Conservation (phyloP, 1,140 invertebrate genomes). For the Gryon sp. region DNA sequence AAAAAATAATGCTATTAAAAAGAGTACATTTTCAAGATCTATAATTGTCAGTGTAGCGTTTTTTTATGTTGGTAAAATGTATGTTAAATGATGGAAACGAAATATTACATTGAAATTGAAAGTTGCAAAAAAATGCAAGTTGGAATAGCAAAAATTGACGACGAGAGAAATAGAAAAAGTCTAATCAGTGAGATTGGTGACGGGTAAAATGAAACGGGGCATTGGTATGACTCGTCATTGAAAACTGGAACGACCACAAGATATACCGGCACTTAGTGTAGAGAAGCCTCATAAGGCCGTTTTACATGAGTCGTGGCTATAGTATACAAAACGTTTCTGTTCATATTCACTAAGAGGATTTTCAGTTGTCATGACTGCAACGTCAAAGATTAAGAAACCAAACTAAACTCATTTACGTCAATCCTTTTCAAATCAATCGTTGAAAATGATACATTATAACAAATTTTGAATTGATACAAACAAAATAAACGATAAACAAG, state of each 20-base stretch:
- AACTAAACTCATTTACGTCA: slow-evolving; percentile 29
- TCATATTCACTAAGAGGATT: slow-evolving; percentile 39
- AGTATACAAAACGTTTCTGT: slow-evolving; percentile 50
- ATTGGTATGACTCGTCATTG: slow-evolving; percentile 24
- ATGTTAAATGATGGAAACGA: no score
- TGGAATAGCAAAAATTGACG: no score
- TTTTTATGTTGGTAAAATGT: no score
- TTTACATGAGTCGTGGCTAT: slow-evolving; percentile 48
- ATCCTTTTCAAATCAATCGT: slow-evolving; percentile 19
- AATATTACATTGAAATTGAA: no score
- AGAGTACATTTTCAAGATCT: background rate
- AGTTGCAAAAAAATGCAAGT: no score
- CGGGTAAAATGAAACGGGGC: slow-evolving; percentile 1
- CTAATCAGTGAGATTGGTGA: no score
- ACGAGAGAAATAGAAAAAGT: no score
- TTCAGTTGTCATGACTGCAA: slow-evolving; percentile 52
- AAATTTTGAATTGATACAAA: background rate
- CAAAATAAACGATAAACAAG: no score
- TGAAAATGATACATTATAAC: slow-evolving; percentile 5
- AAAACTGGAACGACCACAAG: slow-evolving; percentile 56
- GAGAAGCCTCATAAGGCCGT: slow-evolving; percentile 51
- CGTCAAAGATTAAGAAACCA: slow-evolving; percentile 56
- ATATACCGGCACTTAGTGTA: slow-evolving; percentile 44
- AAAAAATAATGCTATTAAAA: no score
- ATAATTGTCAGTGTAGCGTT: no score